Conservation (phyloP, 2,888 invertebrate species). For the Odontomyia ornata region DNA sequence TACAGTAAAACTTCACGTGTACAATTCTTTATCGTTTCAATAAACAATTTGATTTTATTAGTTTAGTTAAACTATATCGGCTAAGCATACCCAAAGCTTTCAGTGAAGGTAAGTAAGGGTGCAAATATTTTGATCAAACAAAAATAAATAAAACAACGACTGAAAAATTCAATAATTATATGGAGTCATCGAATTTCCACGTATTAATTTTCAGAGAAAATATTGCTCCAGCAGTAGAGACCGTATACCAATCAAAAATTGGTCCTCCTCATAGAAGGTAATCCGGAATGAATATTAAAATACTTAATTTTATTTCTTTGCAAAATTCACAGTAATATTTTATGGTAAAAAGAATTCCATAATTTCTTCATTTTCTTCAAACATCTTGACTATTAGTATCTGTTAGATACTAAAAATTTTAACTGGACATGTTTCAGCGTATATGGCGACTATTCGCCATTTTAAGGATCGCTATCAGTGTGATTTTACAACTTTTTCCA, state of each 20-base stretch:
- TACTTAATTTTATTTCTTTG: background rate
- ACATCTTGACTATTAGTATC: background rate
- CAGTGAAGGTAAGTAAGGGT: too few relatives aligned
- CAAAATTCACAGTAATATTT: background rate
- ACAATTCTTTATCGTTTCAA: too few relatives aligned
- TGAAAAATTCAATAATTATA: too few relatives aligned
- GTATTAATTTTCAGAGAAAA: background rate
- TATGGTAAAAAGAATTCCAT: background rate
- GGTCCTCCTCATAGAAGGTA: background rate
- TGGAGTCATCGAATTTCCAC: background rate
- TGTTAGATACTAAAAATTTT: background rate
- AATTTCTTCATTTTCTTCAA: background rate
- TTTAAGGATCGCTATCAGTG: background rate
- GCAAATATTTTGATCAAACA: too few relatives aligned
- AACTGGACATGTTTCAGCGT: background rate
- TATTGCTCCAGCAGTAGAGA: too few relatives aligned
- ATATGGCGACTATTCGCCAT: background rate
- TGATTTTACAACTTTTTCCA: slow-evolving; percentile 3
- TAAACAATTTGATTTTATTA: too few relatives aligned
- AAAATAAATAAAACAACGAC: too few relatives aligned
- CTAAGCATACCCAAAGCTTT: too few relatives aligned
- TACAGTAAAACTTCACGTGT: too few relatives aligned
- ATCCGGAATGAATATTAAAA: background rate
- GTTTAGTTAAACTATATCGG: too few relatives aligned
- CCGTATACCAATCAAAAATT: background rate